Base-by-base conservation (phyloP, 1,140 invertebrate species). In the Panulirus ornatus region DNA sequence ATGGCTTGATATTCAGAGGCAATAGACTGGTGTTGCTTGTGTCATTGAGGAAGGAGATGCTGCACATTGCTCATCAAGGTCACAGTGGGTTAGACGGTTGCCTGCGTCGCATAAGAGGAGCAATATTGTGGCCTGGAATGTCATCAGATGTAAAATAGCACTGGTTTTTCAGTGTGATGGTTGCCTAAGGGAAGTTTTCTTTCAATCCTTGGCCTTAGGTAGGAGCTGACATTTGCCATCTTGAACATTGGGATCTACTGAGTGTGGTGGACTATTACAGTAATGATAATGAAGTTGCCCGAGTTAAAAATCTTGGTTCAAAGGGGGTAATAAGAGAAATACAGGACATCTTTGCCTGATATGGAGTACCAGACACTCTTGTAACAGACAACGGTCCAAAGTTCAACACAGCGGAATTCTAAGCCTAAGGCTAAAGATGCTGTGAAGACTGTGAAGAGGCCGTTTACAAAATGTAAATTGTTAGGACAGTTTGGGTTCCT, bases 191-290 rank as follows among this genome's bases (percentile, higher is more conserved):
- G 85, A 44, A 75, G 6, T 40, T 73, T 71, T 27, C 34, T n/a
- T 14, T 14, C 19, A n/a, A 30, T 5, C 86, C 86, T 5, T 88
- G 86, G 86, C 11, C 66, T 27, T 38, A 1, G 34, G 30, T 90
- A 36, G 84, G 27, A 14, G 73, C 63, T 16, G 84, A 90, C 38
- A 38, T 89, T 14, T 90, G 73, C n/a, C 54, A 90, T 36, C 38
- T 83, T 58, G 70, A 88, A 38, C 30, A 58, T 22, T 5, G 36
- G 27, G 14, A 22, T n/a, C 89, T 81, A 27, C 70, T 92, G 22
- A 34, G 93, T 38, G 83, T 92, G 16, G 90, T 91, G 5, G 93
- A 93, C 42, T 92, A 92, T 70, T 93, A 54, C 86, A 92, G 91
- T 16, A 92, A 90, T 27, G 92, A 91, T 79, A 81, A 91, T 42